phyloP scores from a whole-genome alignment of 2,888 invertebrate genomes.

The Cephus pulcher region DNA sequence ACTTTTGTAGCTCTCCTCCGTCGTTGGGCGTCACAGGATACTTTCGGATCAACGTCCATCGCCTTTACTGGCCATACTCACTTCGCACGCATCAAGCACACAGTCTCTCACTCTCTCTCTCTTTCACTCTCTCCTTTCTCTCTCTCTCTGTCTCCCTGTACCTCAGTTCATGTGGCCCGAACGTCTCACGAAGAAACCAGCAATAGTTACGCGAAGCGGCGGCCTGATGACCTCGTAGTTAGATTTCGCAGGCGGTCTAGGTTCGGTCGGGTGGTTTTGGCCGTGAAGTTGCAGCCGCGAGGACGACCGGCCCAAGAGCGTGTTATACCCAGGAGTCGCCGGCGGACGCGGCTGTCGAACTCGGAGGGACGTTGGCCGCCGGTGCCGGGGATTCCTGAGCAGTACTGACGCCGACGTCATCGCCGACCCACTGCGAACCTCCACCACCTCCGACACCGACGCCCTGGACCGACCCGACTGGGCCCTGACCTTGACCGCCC shows the following conservation, averaged over 20 bases:
- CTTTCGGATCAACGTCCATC: too few relatives aligned
- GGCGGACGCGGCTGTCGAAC: slow-evolving; percentile 56
- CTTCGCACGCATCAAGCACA: too few relatives aligned
- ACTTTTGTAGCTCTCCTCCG: too few relatives aligned
- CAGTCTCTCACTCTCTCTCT: not conserved
- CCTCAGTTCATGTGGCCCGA: too few relatives aligned
- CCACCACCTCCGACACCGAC: slow-evolving; percentile 35
- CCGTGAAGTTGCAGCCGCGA: not conserved
- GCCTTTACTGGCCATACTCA: too few relatives aligned
- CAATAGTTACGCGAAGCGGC: slow-evolving; percentile 1
- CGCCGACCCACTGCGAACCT: slow-evolving; percentile 53
- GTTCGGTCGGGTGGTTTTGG: slow-evolving; percentile 4
- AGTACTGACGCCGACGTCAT: slow-evolving; percentile 38
- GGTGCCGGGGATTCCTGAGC: slow-evolving; percentile 44
- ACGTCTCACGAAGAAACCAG: too few relatives aligned
- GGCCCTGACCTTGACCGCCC: slow-evolving; percentile 43
- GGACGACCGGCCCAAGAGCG: slow-evolving; percentile 7
- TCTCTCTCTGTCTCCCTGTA: not conserved
- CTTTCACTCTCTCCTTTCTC: not conserved
- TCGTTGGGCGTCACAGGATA: too few relatives aligned
- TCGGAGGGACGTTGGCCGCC: slow-evolving; percentile 58
- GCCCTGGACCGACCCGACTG: slow-evolving; percentile 40
- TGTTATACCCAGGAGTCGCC: slow-evolving; percentile 70
- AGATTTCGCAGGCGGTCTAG: not conserved
- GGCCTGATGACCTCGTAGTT: slow-evolving; percentile 11